Base-by-base conservation (phyloP, 2,888 invertebrate genomes). In the Philaethria dido region DNA sequence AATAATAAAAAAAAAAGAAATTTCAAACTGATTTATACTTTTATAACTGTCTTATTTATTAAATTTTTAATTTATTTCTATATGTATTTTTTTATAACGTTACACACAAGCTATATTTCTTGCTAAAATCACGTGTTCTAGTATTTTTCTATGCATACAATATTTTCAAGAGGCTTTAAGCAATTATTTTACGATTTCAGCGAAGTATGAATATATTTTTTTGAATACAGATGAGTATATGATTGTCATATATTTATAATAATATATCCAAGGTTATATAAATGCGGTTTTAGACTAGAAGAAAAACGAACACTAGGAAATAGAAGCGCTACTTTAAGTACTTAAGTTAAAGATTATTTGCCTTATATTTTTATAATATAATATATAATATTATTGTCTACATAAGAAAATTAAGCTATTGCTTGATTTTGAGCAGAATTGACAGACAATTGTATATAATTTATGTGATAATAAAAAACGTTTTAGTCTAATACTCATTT, bases 351-450 rank as follows among this genome's bases (percentile, higher is more conserved):
- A 45, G 3, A 48, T 48, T 48, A 22, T 50, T 50, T 20, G 13
- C 50, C n/a, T 25, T 48, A 11, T 22, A 42, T 3, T 14, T 55
- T 33, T 14, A 18, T 3, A 42, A 9, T 5, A 16, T 57, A 42
- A 16, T 57, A 42, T 22, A 22, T 42, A 11, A 39, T 39, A 39
- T 39, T 39, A 62, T 50, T 39, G 39, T 39, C 18, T 18, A 50
- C n/a, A n/a, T 22, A 48, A 16, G n/a, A 42, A 42, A 39, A 39
- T 11, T 22, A 57, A 25, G 9, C 42, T 57, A 57, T 57, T 57
- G 57, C 57, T 57, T 57, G n/a, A 42, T 57, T 42, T 57, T 57
- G 57, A 57, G 42, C 57, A 25, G 57, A 57, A 57, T 57, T 57
- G 57, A 57, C 57, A 42, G 50, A 50, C 25, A 20, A 42, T 39